Conservation (phyloP, 23 tunicate genomes). For the Corella eumyota region DNA sequence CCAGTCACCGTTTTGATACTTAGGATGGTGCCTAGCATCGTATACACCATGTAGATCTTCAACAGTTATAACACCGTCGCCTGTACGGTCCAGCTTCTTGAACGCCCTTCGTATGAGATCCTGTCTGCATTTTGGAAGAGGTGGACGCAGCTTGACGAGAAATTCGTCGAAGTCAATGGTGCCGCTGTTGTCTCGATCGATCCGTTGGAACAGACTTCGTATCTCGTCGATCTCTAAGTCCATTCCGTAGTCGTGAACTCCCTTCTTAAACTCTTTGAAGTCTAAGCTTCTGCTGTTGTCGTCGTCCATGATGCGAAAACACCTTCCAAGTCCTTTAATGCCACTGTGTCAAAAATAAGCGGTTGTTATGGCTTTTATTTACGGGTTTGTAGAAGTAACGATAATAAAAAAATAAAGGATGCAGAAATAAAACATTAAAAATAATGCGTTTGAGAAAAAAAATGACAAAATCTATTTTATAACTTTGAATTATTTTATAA, state of each 20-base stretch:
- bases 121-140: conserved; percentile 52
- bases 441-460: background rate
- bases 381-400: background rate
- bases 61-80: conserved; percentile 75
- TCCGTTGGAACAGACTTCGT: conserved; percentile 30
- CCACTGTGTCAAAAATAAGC: conserved; percentile 34
- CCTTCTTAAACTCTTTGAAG: conserved; percentile 57
- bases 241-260: conserved; percentile 49
- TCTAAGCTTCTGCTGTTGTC: conserved; percentile 48
- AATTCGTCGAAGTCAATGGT: conserved; percentile 83
- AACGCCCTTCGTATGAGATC: conserved; percentile 49
- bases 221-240: conserved; percentile 39
- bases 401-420: background rate
- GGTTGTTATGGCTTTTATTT: background rate
- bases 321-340: conserved; percentile 69
- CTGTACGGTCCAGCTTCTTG: conserved; percentile 68
- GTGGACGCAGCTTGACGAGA: conserved; percentile 70
- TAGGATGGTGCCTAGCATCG: conserved; percentile 68
- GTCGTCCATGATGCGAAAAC: conserved; percentile 70
- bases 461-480: too few relatives aligned
- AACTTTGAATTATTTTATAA: too few relatives aligned
- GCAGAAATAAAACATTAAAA: background rate
- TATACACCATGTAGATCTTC: conserved; percentile 78
- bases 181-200: conserved; percentile 70
- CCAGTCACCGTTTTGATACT: conserved; percentile 76